phyloP scores from a whole-genome alignment of 92 coral and sea anemone genomes.

The Actinernus sp. region DNA sequence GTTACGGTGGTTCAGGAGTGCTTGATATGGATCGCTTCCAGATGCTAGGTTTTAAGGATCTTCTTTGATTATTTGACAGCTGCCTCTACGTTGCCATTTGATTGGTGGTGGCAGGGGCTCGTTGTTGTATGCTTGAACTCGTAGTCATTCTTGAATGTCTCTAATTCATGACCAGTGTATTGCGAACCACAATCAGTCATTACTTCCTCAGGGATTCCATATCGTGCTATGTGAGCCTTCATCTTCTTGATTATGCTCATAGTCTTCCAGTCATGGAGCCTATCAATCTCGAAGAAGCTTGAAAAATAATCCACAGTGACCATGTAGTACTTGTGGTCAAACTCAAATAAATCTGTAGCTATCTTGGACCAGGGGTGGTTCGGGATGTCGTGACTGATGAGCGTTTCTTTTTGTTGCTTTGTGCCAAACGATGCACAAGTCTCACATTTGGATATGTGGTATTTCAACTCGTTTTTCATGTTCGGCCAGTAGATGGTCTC shows the following conservation, averaged over 20 bases:
- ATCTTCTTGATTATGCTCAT: not conserved
- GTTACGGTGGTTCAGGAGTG: conserved; percentile 22
- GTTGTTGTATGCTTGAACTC: conserved; percentile 10
- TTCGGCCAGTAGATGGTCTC: conserved; percentile 18
- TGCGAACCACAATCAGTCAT: conserved; percentile 28
- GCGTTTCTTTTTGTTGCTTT: conserved; percentile 8
- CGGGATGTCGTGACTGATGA: conserved; percentile 7
- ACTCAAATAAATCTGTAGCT: not conserved
- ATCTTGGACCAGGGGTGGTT: conserved; percentile 13
- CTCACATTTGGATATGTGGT: not conserved
- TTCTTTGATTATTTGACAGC: conserved; percentile 21
- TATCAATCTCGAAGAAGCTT: conserved; percentile 3
- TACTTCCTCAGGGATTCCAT: conserved; percentile 8
- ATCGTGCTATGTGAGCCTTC: conserved; percentile 1
- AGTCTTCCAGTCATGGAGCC: not conserved
- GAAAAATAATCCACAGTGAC: conserved; percentile 7
- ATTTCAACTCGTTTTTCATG: conserved; percentile 8
- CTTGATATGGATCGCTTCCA: conserved; percentile 12
- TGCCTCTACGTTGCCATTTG: conserved; percentile 32
- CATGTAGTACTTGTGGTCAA: not conserved
- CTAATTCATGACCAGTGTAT: conserved; percentile 13
- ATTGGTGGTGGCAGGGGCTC: conserved; percentile 14
- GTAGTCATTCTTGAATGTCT: conserved; percentile 1
- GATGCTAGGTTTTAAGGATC: conserved; percentile 7
- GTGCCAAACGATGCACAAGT: conserved; percentile 1